Evolutionary conservation across 2,888 invertebrate species (phyloP), one percentile per base, ranked within the genome.

Genomic region (Yponomeuta plumbellus): DNA sequence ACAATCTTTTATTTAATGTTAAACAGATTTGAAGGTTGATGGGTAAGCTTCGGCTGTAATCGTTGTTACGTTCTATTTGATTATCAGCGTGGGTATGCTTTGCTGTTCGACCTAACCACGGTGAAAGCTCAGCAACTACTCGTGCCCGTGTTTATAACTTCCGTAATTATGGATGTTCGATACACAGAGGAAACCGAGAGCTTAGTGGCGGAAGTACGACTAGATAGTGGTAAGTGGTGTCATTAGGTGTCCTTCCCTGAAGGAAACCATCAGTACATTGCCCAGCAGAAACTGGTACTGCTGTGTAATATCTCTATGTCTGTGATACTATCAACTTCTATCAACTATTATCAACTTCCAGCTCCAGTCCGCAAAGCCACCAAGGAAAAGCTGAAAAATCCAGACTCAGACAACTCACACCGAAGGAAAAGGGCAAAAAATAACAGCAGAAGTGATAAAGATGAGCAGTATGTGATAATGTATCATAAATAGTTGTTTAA

Each of bases 381-480:
- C 39, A 84, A 81, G 70, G 77, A 74, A 68, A 80, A 76, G 69
- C 77, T 78, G 62, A 79, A 74, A 73, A 69, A 73, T 26, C 26
- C 34, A 61, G 78, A 80, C 52, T 80, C 79, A 69, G 86, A 86
- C 70, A 81, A 76, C 17, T 82, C 83, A 22, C 80, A 74, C 68
- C 80, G 73, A 69, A 80, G 85, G 67, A 88, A 87, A 71, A 84
- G 80, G 69, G 66, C 76, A n/a, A 86, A 81, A 72, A 78, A 77
- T 13, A 84, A 80, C 68, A 75, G 69, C 67, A 82, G 81, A 71
- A 72, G 69, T 72, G 83, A 83, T 56, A 69, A 71, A 58, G 75
- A 79, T n/a, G 67, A 65, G 62, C 76, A 74, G 70, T 58, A 20
- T 4, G 22, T 58, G 21, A 56, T 52, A 5, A 17, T 56, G 56